Evolutionary conservation across 2,888 invertebrate genomes (phyloP), one percentile per base, ranked within the genome.

Genomic region (Andrena hattorfiana): DNA sequence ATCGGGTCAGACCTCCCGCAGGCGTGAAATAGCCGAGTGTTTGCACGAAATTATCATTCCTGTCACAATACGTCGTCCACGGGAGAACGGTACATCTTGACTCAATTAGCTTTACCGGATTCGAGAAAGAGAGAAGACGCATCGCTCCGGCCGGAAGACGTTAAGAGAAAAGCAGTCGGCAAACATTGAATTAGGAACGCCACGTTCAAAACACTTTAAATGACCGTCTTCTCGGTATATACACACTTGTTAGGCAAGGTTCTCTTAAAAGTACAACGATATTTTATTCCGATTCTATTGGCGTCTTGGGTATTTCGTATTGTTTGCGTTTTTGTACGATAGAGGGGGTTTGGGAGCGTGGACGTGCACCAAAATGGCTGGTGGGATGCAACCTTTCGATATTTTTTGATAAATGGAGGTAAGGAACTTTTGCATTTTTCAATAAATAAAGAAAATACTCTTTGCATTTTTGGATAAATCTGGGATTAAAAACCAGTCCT

Each of bases 1-100:
- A 89, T 89, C 87, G 81, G 56, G 87, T 59, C 83, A 80, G 89
- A 85, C 85, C 84, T 87, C 90, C 90, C 84, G 90, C 89, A 80
- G 90, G 89, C 80, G 87, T 75, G 89, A 86, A 90, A 88, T 85
- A 83, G 81, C 83, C 85, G 76, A 71, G 76, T 79, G 80, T 85
- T 86, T 85, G 86, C 86, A 85, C 82, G 87, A 84, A 89, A 89
- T 81, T 87, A 88, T 89, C 85, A 77, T 85, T 87, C 87, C 84
- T 87, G 87, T 89, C 89, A 84, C 84, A 82, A 88, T 87, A 87
- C 84, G 77, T 84, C 79, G 77, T 56, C 63, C 74, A 68, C 56
- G 28, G 49, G 59, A 73, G 60, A 73, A 77, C 69, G 69, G 68
- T 77, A 67, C 54, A 54, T 84, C 74, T 80, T 73, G 76, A 76